These are phyloP conservation scores for Limnephilus rhombicus DNA, from an alignment of 2,888 invertebrate species.

Conservation along the genomic window DNA sequence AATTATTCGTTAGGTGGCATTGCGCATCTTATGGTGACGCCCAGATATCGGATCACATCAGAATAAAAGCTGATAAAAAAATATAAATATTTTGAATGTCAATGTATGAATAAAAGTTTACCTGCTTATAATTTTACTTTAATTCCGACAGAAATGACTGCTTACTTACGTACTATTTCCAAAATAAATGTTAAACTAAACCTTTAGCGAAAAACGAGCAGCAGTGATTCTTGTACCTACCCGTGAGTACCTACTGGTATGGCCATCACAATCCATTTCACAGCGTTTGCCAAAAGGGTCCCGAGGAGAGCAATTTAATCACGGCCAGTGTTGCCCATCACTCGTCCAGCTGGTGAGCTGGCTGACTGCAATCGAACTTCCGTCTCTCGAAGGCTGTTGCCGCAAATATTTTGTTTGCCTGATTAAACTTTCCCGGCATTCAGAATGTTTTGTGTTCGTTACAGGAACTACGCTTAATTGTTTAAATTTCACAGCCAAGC, in stretches of 20 bases:
- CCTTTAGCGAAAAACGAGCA: background rate
- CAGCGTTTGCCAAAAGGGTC: background rate
- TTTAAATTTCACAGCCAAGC: background rate
- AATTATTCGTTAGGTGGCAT: background rate
- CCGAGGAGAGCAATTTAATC: background rate
- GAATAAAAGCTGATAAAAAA: too few species aligned
- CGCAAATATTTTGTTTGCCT: constrained; percentile 59
- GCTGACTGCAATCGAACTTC: constrained; percentile 14
- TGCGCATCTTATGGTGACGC: too few species aligned
- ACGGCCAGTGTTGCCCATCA: background rate
- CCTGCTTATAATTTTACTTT: background rate
- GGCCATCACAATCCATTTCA: background rate
- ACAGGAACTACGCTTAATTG: background rate
- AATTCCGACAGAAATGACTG: background rate
- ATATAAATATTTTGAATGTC: background rate
- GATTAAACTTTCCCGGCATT: constrained; percentile 62
- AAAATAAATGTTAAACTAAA: background rate
- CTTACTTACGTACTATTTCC: background rate
- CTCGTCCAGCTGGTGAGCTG: background rate
- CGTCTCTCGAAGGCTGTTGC: constrained; percentile 20
- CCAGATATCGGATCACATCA: too few species aligned
- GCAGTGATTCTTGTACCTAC: background rate
- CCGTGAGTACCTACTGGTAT: too few species aligned
- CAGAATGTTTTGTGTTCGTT: constrained; percentile 26
- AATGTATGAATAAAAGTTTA: background rate